Base-by-base conservation (phyloP, 92 coral and sea anemone genomes). In the Porites cylindrica region DNA sequence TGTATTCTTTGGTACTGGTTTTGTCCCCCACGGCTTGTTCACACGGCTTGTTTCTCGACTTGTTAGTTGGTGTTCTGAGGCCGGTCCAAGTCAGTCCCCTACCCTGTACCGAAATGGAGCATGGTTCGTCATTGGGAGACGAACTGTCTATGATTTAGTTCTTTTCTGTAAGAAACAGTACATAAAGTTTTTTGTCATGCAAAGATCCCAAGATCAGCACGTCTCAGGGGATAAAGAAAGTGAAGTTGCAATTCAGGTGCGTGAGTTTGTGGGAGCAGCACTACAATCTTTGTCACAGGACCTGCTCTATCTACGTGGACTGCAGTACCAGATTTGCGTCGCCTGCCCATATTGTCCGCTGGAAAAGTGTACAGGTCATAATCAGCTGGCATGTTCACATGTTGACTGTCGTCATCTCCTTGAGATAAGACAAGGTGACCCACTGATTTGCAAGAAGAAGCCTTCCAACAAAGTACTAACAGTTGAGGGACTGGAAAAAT, bases 341-440 rank as follows among this genome's bases (percentile, higher is more conserved):
- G 61, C 18, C 20, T 74, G 78, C 18, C 78, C 78, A 38, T 74
- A 53, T 14, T 74, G 78, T 74, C 21, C 2, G 29, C 78, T 14
- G 9, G 47, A 38, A 47, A 51, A 74, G 21, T 74, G 78, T 29
- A 38, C 5, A 1, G 51, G 7, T 23, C 78, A 74, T 32, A 53
- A 13, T 12, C 11, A 50, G n/a, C 7, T 8, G n/a, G 51, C 78
- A n/a, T 74, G 78, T 11, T 8, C 78, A 14, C 60, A 74, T 74
- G 78, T 50, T 21, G 78, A 74, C 78, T 74, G 61, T 18, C 17
- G 51, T 19, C 78, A 74, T 21, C 78, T 74, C 24, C 59, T 74
- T 17, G 60, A 74, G 47, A 8, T 53, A 43, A 17, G 1, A 8
- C 32, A n/a, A 74, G 78, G 16, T 10, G 13, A 19, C 5, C 78